Evolutionary conservation across 23 tunicate species (phyloP).

Genomic region (Phallusia fumigata): DNA sequence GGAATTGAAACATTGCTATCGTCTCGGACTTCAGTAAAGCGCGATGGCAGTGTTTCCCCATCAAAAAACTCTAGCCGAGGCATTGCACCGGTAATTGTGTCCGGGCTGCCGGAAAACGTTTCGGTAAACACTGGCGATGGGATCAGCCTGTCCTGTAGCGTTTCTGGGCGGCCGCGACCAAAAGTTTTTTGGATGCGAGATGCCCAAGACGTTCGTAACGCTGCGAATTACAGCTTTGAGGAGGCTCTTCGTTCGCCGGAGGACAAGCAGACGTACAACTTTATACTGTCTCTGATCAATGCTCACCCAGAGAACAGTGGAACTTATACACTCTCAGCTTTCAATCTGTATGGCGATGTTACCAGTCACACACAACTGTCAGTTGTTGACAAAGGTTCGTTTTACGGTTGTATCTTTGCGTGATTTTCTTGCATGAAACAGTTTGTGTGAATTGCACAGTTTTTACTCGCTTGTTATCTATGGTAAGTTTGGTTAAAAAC

Average conservation of each 20-base stretch:
- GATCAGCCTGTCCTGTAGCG: slow-evolving; percentile 44
- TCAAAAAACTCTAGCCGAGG: not conserved
- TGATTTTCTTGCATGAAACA: too few species aligned
- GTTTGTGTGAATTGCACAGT: too few species aligned
- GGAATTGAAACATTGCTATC: not conserved
- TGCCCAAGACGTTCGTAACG: slow-evolving; percentile 35
- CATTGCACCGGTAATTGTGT: slow-evolving; percentile 13
- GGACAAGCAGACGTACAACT: not conserved
- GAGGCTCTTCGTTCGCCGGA: not conserved
- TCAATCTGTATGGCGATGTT: slow-evolving; percentile 67
- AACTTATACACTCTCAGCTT: slow-evolving; percentile 56
- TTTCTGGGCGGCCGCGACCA: slow-evolving; percentile 67
- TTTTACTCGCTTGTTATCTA: too few species aligned
- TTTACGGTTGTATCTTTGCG: too few species aligned
- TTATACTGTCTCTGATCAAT: not conserved
- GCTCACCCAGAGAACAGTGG: slow-evolving; percentile 38
- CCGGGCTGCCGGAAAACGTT: slow-evolving; percentile 23
- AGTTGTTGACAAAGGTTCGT: not conserved
- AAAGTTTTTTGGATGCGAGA: slow-evolving; percentile 76
- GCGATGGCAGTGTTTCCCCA: not conserved
- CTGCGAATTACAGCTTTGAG: slow-evolving; percentile 26
- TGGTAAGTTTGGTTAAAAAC: too few species aligned
- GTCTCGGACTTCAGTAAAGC: slow-evolving; percentile 3
- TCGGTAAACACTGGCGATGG: slow-evolving; percentile 18
- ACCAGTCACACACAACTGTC: not conserved